These are phyloP conservation scores for Nothobranchius kuhntae DNA, from an alignment of 2,113 vertebrate species.

Conservation along the genomic window DNA sequence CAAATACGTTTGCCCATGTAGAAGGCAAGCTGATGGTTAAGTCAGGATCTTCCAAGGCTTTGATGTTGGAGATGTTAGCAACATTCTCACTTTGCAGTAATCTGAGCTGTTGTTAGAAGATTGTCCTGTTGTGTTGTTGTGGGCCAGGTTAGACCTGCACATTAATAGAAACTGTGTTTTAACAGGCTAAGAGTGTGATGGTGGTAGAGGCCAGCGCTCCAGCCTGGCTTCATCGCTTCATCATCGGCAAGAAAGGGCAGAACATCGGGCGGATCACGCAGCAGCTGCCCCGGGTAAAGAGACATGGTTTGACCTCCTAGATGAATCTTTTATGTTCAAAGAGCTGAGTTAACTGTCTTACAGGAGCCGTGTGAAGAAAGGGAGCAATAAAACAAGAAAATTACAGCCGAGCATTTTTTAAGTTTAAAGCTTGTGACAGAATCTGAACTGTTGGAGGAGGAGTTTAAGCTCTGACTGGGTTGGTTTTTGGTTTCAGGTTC, in stretches of 20 bases:
- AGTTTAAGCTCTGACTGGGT: neutral
- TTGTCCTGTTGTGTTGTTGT: neutral
- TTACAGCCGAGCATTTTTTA: neutral
- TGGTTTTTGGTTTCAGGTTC: slow-evolving; percentile 67
- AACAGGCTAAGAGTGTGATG: slow-evolving; percentile 80
- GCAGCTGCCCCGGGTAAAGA: slow-evolving; percentile 78
- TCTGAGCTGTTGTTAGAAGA: neutral
- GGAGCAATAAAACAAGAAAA: neutral
- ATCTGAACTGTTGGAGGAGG: neutral
- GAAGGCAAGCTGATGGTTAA: no score
- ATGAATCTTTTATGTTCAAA: neutral
- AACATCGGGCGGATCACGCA: slow-evolving; percentile 84
- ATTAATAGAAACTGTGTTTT: neutral
- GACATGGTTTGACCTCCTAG: neutral
- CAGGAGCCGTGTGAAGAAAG: neutral
- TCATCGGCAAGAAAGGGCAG: slow-evolving; percentile 85
- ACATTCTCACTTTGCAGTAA: neutral
- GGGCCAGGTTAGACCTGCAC: neutral
- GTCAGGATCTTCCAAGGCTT: no score
- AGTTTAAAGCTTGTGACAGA: neutral
- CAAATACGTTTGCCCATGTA: no score
- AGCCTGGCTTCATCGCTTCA: slow-evolving; percentile 85
- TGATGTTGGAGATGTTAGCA: no score
- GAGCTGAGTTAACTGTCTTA: neutral
- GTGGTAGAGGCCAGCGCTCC: slow-evolving; percentile 81